phyloP scores from a whole-genome alignment of 2,113 vertebrate genomes.

The Panthera uncia region DNA sequence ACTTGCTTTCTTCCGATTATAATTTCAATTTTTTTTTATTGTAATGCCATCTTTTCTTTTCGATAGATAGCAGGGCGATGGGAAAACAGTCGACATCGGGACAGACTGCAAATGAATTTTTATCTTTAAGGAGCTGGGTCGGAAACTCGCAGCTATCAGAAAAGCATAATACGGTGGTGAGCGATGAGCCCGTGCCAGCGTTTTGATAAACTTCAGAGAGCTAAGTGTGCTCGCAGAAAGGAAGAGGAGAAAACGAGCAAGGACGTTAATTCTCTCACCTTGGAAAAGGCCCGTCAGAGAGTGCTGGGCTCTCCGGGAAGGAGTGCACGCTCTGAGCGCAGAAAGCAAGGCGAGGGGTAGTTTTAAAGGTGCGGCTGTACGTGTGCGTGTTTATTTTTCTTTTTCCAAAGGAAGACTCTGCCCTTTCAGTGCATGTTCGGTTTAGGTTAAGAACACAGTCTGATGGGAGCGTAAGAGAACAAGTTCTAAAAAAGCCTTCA shows the following conservation, averaged over 20 bases:
- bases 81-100: constrained; percentile 61
- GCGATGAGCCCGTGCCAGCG: constrained; percentile 28
- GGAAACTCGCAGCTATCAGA: constrained; percentile 64
- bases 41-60: constrained; percentile 59
- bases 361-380: not conserved
- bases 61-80: constrained; percentile 18
- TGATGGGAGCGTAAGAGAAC: not conserved
- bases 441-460: not conserved
- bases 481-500: not conserved
- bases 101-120: constrained; percentile 68
- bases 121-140: constrained; percentile 32
- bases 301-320: not conserved
- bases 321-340: not conserved
- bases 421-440: not conserved
- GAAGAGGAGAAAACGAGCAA: constrained; percentile 26
- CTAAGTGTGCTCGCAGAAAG: not conserved
- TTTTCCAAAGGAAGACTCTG: not conserved
- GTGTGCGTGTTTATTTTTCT: not conserved
- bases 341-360: constrained; percentile 29
- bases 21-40: constrained; percentile 61
- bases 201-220: constrained; percentile 73
- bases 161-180: constrained; percentile 27
- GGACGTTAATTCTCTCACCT: not conserved
- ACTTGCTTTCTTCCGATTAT: constrained; percentile 7
- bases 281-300: constrained; percentile 33